phyloP scores from a whole-genome alignment of 2,113 vertebrate species.

The Forbesichthys agassizii region DNA sequence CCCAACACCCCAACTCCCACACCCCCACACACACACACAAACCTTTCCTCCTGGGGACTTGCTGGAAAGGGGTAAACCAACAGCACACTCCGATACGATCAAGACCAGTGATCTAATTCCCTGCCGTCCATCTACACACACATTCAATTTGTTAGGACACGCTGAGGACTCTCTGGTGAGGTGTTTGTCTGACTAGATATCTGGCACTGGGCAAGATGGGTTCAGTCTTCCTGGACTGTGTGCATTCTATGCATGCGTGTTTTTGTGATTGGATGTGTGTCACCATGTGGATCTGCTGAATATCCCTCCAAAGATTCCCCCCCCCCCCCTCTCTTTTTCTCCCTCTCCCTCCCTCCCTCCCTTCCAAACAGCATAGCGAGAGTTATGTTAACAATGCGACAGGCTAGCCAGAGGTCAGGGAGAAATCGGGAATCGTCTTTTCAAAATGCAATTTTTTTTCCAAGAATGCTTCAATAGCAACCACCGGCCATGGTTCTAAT shows the following conservation, averaged over 20 bases:
- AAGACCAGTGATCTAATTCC: conserved; percentile 79
- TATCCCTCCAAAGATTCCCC: conserved; percentile 21
- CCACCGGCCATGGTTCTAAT: conserved; percentile 18
- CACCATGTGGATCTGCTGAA: conserved; percentile 38
- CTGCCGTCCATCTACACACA: conserved; percentile 77
- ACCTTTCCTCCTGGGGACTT: conserved; percentile 62
- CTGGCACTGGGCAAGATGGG: conserved; percentile 49
- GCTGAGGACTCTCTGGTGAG: conserved; percentile 75
- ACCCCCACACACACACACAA: conserved; percentile 53
- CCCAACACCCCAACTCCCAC: not conserved
- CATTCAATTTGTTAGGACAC: conserved; percentile 79
- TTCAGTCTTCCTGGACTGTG: not conserved
- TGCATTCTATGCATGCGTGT: not conserved
- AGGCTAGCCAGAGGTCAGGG: conserved; percentile 4
- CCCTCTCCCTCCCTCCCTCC: conserved; percentile 5
- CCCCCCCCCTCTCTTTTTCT: conserved; percentile 3
- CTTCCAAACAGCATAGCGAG: conserved; percentile 9
- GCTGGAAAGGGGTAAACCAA: conserved; percentile 68
- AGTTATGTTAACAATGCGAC: conserved; percentile 12
- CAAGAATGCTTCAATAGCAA: conserved; percentile 35
- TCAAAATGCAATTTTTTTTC: not conserved
- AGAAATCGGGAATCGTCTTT: not conserved
- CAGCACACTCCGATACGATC: conserved; percentile 77
- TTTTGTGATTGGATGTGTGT: conserved; percentile 17
- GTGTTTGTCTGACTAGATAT: conserved; percentile 73